These are phyloP conservation scores for Chlorospingus flavigularis DNA, from an alignment of 2,797 vertebrate genomes.

Conservation along the genomic window DNA sequence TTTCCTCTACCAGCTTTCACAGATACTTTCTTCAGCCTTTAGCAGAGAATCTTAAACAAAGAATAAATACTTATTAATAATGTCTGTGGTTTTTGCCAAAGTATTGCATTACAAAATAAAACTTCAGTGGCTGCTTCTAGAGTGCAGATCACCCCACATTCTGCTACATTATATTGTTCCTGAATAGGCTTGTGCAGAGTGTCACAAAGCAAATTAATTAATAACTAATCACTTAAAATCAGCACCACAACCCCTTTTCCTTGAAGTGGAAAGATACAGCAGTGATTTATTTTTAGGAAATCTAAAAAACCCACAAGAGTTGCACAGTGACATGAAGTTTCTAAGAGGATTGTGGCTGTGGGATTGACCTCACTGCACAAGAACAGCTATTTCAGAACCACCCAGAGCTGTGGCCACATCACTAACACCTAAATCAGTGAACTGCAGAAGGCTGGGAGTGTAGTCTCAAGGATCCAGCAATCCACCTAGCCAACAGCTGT, in stretches of 20 bases:
- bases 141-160: not conserved
- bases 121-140: not conserved
- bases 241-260: not conserved
- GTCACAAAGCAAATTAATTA: not conserved
- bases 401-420: not conserved
- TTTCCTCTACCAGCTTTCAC: not conserved
- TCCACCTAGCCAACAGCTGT: not conserved
- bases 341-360: not conserved
- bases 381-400: not conserved
- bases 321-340: not conserved
- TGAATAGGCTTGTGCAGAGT: not conserved
- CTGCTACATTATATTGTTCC: not conserved
- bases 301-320: not conserved
- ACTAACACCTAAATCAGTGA: not conserved
- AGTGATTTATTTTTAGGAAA: not conserved
- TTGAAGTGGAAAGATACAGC: not conserved
- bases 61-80: not conserved
- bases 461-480: not conserved
- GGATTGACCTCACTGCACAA: not conserved
- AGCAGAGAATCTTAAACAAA: not conserved
- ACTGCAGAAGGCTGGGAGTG: not conserved
- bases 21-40: slow-evolving; percentile 4
- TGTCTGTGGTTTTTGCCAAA: not conserved
- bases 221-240: not conserved
- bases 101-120: not conserved